These are phyloP conservation scores for Nerophis ophidion DNA, from an alignment of 2,113 vertebrate genomes.

Conservation along the genomic window DNA sequence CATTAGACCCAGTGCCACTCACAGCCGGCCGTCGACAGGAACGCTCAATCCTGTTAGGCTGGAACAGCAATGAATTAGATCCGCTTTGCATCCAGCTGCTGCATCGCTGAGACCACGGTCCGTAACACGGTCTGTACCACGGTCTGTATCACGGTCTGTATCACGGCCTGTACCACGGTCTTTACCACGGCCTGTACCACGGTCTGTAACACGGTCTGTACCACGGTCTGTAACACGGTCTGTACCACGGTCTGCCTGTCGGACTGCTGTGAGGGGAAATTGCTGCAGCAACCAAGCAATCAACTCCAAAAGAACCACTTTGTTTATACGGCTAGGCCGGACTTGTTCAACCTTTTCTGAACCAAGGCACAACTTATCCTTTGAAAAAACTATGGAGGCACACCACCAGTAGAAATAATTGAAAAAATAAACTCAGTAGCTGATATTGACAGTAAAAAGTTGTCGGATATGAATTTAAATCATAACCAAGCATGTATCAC, in stretches of 20 bases:
- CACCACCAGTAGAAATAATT: no score
- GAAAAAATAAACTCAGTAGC: no score
- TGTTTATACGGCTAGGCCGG: slow-evolving; percentile 1
- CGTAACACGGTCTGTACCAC: no score
- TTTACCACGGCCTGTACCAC: slow-evolving; percentile 28
- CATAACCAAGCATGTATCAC: no score
- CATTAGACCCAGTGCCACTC: slow-evolving; percentile 69
- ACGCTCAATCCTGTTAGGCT: slow-evolving; percentile 73
- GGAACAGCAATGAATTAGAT: slow-evolving; percentile 77
- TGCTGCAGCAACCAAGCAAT: slow-evolving; percentile 6
- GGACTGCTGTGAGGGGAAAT: not conserved
- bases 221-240: slow-evolving; percentile 25
- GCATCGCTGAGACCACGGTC: slow-evolving; percentile 34
- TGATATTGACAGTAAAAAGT: no score
- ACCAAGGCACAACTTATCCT: no score
- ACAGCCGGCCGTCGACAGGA: slow-evolving; percentile 54
- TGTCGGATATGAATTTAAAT: no score
- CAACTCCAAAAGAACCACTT: slow-evolving; percentile 5
- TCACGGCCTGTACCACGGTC: slow-evolving; percentile 25
- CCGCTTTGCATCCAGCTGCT: slow-evolving; percentile 48
- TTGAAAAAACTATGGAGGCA: no score
- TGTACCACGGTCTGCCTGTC: slow-evolving; percentile 26
- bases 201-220: no score
- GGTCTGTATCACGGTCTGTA: slow-evolving; percentile 24
- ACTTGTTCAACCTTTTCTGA: no score